Evolutionary conservation across 1,140 invertebrate species (phyloP), one percentile per base, ranked within the genome.

Genomic region (Apis florea): DNA sequence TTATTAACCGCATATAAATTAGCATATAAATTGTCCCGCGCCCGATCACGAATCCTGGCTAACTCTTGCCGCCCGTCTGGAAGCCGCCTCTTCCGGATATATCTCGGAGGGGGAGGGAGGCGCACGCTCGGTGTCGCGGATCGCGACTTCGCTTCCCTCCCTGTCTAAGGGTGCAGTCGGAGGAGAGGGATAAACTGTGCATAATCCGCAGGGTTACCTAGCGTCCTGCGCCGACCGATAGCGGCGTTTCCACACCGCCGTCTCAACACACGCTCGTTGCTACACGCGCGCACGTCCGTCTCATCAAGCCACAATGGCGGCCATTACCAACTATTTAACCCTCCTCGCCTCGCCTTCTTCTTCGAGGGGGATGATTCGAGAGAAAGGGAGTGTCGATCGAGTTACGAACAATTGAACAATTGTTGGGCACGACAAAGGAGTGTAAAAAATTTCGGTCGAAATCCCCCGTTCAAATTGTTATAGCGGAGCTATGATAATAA

Each of bases 1-100:
- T 93, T 94, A 94, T 93, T 93, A 93, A 93, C 90, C 92, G 93
- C 91, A 93, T 93, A 93, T 93, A 93, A 93, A 94, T 94, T 94
- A 93, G 92, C 93, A 94, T 93, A 94, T 93, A 93, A 94, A 94
- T 94, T 94, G 93, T 92, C 85, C 90, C 79, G 85, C 85, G 81
- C 68, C 76, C 82, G 83, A 85, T 72, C 31, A 40, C 31, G 74
- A 83, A 74, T 64, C 79, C 24, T 54, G 17, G 59, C 64, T 81
- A 63, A 66, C 49, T 40, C 51, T 59, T 12, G 59, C 49, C 26
- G 53, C 40, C 56, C 40, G 51, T 31, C 58, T 83, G n/a, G n/a
- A n/a, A 72, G 73, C 66, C 76, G 66, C n/a, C 66, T 71, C n/a
- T n/a, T n/a, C n/a, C n/a, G n/a, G n/a, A n/a, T n/a, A n/a, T n/a